Evolutionary conservation across 1,140 invertebrate genomes (phyloP).

Genomic region (Maconellicoccus hirsutus): DNA sequence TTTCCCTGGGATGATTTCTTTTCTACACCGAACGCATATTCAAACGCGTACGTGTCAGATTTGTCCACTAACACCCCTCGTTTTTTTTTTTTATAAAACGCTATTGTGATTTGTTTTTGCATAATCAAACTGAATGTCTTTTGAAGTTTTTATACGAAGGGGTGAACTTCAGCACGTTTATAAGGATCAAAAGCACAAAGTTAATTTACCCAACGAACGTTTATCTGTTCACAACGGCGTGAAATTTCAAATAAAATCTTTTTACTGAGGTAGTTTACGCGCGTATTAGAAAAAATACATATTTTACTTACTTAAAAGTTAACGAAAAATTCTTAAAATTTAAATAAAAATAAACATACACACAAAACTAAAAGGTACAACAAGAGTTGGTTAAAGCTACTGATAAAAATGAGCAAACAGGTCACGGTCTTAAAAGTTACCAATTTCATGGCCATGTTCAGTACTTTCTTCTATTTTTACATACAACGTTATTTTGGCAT

Average conservation of each 20-base stretch:
- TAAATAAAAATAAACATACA: neutral
- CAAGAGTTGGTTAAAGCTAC: neutral
- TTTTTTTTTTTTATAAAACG: neutral
- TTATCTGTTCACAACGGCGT: neutral
- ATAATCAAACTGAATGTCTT: slow-evolving; percentile 3
- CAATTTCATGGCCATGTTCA: neutral
- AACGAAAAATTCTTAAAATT: no score
- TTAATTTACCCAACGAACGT: neutral
- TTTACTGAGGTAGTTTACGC: no score
- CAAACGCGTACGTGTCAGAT: neutral
- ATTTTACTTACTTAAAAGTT: neutral
- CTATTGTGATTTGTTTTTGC: neutral
- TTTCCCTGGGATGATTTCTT: neutral
- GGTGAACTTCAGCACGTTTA: neutral
- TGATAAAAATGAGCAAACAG: neutral
- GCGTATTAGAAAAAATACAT: no score
- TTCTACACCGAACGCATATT: neutral
- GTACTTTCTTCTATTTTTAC: neutral
- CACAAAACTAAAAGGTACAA: neutral
- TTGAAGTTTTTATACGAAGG: neutral
- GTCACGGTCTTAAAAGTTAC: neutral
- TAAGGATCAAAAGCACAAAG: neutral
- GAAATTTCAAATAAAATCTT: neutral
- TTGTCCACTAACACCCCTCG: neutral
- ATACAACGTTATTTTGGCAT: neutral